A percentile compares a stretch with the other conserved stretches of the same genome.
These are phyloP conservation scores for Apostichopus japonicus DNA, from an alignment of 35 echinoderm and acorn worm species.

Conservation along the genomic window DNA sequence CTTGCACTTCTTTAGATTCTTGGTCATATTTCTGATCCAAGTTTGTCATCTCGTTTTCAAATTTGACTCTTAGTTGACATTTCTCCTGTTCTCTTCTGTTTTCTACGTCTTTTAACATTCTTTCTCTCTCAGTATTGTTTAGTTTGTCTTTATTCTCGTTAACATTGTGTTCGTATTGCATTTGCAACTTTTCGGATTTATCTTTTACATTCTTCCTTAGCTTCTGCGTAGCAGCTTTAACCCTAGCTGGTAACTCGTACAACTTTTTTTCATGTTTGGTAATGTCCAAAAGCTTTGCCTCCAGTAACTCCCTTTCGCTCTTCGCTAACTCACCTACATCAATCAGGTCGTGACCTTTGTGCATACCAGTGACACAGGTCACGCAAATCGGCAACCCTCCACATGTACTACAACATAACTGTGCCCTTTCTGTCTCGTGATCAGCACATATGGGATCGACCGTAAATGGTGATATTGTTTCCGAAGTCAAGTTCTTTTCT, in stretches of 20 bases:
- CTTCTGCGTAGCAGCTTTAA: neutral
- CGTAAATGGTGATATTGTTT: too few relatives aligned
- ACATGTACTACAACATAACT: slow-evolving; percentile 7
- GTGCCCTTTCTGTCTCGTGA: too few relatives aligned
- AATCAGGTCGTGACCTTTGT: slow-evolving; percentile 4
- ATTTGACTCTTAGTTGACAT: neutral
- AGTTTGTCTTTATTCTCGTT: neutral
- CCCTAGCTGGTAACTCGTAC: neutral
- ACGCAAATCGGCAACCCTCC: neutral
- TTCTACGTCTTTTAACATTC: neutral
- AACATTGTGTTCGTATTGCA: neutral
- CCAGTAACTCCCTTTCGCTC: neutral
- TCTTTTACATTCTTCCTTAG: neutral
- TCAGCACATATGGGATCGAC: too few relatives aligned
- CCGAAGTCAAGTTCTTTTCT: too few relatives aligned
- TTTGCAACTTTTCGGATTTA: neutral
- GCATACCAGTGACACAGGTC: neutral
- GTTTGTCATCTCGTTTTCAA: too few relatives aligned
- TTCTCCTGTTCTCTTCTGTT: neutral
- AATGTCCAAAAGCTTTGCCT: neutral
- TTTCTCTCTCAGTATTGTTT: neutral
- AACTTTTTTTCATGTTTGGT: neutral
- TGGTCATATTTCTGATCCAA: too few relatives aligned
- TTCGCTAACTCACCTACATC: neutral
- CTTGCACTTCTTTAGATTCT: too few relatives aligned